Base-by-base conservation (phyloP, 1,140 invertebrate species). In the Chrysomallon squamiferum region DNA sequence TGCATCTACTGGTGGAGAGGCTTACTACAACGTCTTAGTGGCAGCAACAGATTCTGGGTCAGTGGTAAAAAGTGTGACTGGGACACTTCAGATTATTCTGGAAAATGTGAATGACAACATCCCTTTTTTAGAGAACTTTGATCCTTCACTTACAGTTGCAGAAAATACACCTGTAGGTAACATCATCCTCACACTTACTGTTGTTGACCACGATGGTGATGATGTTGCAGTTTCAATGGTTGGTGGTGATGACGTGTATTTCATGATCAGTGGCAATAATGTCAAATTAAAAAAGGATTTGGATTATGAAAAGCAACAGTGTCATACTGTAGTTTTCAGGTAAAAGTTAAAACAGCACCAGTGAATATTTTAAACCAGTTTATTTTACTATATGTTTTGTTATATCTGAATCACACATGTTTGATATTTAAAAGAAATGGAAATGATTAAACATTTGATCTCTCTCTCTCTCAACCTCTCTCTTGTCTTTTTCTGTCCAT, bases 61-160 rank as follows among this genome's bases (percentile, higher is more conserved):
- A 7, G 76, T 75, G 6, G 66, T 58, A 0, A 65, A 57, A n/a
- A 72, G 72, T 0, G 43, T 74, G 1, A 68, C 66, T 7, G 88
- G 90, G 3, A 88, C 89, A 50, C 87, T 98, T 20, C 86, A 87
- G 9, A 90, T 98, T 7, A 87, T 88, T 57, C 89, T 98, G 32
- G 85, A 93, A 29, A 95, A 98, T 81, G 93, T 94, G 80, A 98
- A 98, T 84, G 96, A 98, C 84, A 97, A 98, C 83, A 91, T 91
- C 67, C 96, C 96, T 0, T 88, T 93, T 2, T 27, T 54, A 3
- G 29, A 25, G 25, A 18, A 25, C 9, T 25, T 30, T 0, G 50
- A 54, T 15, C 18, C 22, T 7, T 20, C 9, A 54, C 0, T 54
- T 7, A 22, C 22, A 15, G 50, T 54, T 54, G n/a, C 50, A 20